Evolutionary conservation across 2,113 vertebrate species (phyloP).

Genomic region (Campylomormyrus tamandua): DNA sequence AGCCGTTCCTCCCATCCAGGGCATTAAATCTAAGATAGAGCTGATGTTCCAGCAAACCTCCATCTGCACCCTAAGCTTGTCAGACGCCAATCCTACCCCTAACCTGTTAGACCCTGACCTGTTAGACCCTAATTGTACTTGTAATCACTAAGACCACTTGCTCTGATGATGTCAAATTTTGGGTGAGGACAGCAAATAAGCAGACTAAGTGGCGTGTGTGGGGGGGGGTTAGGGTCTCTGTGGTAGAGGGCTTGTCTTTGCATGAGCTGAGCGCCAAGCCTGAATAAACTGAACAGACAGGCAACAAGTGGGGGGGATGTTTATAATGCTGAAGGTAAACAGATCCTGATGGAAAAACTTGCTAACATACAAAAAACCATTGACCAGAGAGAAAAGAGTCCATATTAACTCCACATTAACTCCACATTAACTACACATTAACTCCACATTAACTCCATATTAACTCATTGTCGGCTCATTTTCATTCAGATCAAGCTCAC

Average conservation of each 20-base stretch:
- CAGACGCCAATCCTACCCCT: neutral
- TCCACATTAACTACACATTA: neutral
- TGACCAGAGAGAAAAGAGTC: neutral
- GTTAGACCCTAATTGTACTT: neutral
- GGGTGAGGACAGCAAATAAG: neutral
- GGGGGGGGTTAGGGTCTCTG: neutral
- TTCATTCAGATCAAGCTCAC: neutral
- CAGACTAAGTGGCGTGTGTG: neutral
- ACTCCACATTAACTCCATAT: neutral
- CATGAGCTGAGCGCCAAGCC: neutral
- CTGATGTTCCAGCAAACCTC: neutral
- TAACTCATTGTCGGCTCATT: neutral
- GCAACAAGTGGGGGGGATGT: neutral
- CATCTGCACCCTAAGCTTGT: neutral
- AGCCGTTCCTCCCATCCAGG: conserved; percentile 3
- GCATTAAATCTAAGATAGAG: neutral
- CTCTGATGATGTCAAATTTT: neutral
- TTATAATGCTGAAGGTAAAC: neutral
- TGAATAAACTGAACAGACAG: neutral
- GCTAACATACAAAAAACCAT: neutral
- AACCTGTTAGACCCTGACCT: neutral
- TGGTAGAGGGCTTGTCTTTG: neutral
- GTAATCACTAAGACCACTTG: neutral
- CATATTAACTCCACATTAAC: neutral
- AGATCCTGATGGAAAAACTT: neutral